Conservation (phyloP, 2,113 vertebrate species). For the Zapus hudsonius region DNA sequence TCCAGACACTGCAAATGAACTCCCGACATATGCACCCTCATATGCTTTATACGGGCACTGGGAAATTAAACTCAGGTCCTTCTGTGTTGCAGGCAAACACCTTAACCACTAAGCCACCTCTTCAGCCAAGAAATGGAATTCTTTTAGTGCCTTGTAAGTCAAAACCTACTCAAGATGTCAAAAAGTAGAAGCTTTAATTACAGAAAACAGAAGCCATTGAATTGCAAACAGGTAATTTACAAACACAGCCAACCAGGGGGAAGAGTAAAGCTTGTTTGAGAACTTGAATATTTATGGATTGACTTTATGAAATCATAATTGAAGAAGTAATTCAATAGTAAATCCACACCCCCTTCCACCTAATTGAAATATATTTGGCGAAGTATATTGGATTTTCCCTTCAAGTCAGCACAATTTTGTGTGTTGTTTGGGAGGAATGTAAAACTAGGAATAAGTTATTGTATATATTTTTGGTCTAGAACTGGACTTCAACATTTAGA, state of each 20-base stretch:
- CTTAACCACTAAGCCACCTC: too few species aligned
- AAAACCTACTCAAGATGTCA: background rate
- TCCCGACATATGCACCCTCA: too few species aligned
- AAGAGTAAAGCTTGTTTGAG: background rate
- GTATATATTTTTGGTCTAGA: background rate
- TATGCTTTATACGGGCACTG: too few species aligned
- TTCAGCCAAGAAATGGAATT: too few species aligned
- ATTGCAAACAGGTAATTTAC: background rate
- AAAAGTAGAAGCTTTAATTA: background rate
- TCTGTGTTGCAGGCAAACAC: too few species aligned
- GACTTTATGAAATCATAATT: background rate
- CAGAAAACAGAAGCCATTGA: background rate
- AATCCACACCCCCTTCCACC: background rate
- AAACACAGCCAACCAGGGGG: background rate
- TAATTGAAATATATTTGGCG: background rate
- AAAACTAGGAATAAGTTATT: background rate
- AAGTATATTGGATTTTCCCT: background rate
- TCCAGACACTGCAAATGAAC: too few species aligned
- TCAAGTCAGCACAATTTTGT: background rate
- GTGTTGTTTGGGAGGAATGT: slow-evolving; percentile 16
- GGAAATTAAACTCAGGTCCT: too few species aligned
- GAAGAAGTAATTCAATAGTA: background rate
- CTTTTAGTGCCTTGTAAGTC: background rate
- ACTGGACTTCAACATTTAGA: background rate
- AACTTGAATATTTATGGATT: background rate